These are phyloP conservation scores for Eulithis prunata DNA, from an alignment of 2,888 invertebrate genomes.

Conservation along the genomic window DNA sequence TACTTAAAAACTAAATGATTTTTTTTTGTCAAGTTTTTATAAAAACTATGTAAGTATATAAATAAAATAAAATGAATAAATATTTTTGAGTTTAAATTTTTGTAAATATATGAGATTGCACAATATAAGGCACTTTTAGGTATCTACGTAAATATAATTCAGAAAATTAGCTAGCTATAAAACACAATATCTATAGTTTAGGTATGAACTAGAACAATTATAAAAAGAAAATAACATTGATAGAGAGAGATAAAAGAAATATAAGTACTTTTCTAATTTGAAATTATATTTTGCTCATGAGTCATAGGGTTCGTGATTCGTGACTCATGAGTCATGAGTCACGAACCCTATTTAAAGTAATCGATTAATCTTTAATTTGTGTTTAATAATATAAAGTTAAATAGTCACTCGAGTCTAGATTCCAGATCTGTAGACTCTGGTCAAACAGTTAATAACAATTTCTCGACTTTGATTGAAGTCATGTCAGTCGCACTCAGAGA, in stretches of 20 bases:
- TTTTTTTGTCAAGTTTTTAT: slow-evolving; percentile 18
- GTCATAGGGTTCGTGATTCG: no score
- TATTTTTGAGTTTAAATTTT: slow-evolving; percentile 23
- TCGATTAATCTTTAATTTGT: no score
- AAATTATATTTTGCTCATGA: no score
- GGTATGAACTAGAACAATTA: background rate
- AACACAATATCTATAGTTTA: background rate
- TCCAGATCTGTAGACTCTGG: no score
- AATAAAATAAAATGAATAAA: slow-evolving; percentile 14
- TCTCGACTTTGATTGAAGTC: no score
- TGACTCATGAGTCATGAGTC: no score
- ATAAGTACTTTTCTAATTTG: no score
- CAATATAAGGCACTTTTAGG: slow-evolving; percentile 47
- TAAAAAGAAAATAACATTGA: background rate
- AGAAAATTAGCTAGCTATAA: slow-evolving; percentile 20
- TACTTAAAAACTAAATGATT: slow-evolving; percentile 20
- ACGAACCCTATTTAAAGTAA: no score
- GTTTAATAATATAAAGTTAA: no score
- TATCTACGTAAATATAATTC: slow-evolving; percentile 12
- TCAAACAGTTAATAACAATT: no score
- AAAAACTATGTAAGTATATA: slow-evolving; percentile 14
- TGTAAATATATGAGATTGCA: slow-evolving; percentile 38
- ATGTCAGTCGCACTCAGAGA: no score
- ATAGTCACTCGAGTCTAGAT: no score
- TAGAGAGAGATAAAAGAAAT: background rate